Evolutionary conservation across 2,113 vertebrate genomes (phyloP), one percentile per base, ranked within the genome.

Genomic region (sheep (Ovis aries)): DNA sequence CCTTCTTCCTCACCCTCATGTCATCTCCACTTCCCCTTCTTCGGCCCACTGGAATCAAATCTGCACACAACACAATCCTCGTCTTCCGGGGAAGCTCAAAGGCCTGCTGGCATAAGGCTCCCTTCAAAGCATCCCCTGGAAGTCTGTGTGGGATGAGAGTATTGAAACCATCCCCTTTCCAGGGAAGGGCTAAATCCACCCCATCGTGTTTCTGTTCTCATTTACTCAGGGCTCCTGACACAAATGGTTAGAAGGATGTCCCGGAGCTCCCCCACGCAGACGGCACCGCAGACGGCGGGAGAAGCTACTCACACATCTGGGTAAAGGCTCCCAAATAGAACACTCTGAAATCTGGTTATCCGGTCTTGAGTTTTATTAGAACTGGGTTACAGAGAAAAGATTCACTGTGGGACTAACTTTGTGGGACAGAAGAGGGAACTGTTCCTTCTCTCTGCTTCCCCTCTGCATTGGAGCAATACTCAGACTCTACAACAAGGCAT

Each of bases 91-190:
- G 95, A 98, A 98, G 97, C 99, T 98, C 98, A 97, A 98, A 99
- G 97, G 43, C 98, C 98, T 98, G 98, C 91, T 97, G 97, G 97
- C 94, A 0, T 95, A 97, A 98, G 97, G 98, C 98, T 98, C 99
- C 98, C 99, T 99, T 99, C 99, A 99, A 99, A 99, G 99, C 99
- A 99, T 71, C 99, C 98, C 98, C 98, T 99, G 99, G 98, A 99
- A 99, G 99, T 99, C 98, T 99, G 99, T 99, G 99, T 99, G 99
- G 99, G 99, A 99, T 98, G 98, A 84, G 88, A 98, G 98, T 98
- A 98, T 98, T 98, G 98, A 98, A 99, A 99, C 98, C 98, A 99
- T 98, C 97, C 97, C 97, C 92, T 98, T 97, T 80, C 97, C 97
- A 92, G 92, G 90, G 98, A 98, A 98, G 59, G 91, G 88, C 97